A percentile compares a stretch with the other conserved stretches of the same genome.
These are phyloP conservation scores for Fregata magnificens DNA, from an alignment of 2,113 vertebrate genomes.

Conservation along the genomic window DNA sequence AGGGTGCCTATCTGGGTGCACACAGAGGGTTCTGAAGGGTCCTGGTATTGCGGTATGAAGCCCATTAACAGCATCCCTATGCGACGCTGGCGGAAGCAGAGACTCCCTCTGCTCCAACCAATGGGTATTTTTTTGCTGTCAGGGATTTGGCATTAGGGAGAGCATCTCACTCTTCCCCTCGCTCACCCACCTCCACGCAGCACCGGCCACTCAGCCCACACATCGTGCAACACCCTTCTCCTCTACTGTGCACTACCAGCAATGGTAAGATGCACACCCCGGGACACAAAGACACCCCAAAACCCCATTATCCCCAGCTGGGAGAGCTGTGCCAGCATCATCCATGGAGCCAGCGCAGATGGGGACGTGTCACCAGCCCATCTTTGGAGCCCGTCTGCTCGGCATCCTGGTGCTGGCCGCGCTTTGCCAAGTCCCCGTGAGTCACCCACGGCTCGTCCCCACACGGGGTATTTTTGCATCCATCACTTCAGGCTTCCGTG, in stretches of 20 bases:
- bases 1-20: neutral
- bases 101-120: neutral
- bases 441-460: neutral
- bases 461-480: neutral
- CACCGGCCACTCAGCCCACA: neutral
- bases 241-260: neutral
- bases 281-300: neutral
- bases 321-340: neutral
- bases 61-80: rapidly evolving
- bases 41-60: neutral
- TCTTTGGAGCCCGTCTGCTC: neutral
- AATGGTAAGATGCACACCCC: neutral
- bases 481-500: rapidly evolving
- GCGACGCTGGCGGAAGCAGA: neutral
- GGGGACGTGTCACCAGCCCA: neutral
- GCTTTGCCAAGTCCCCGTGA: neutral
- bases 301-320: neutral
- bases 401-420: rapidly evolving
- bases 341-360: neutral
- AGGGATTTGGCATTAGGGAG: rapidly evolving
- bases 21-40: neutral
- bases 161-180: neutral
- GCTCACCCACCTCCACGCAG: rapidly evolving
- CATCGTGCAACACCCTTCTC: neutral
- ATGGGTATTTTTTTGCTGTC: neutral